A percentile compares a stretch with the other conserved stretches of the same genome.
These are phyloP conservation scores for Bolinopsis microptera DNA, from an alignment of 37 sponge, comb jelly and placozoan species.

Conservation along the genomic window DNA sequence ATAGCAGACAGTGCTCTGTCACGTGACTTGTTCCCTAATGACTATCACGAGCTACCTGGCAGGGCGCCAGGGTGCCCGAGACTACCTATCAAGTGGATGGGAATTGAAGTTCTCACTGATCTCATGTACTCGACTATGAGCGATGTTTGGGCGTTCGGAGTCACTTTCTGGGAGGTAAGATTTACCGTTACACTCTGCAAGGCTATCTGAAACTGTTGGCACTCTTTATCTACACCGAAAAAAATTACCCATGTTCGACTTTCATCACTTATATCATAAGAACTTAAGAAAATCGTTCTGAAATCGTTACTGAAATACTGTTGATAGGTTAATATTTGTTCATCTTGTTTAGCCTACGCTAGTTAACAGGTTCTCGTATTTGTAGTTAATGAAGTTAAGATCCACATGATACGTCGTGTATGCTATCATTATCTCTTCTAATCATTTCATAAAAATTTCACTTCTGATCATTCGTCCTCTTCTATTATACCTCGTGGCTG, in stretches of 20 bases:
- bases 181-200: too few species aligned
- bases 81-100: slow-evolving; percentile 54
- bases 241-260: too few species aligned
- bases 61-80: background rate
- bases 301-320: too few species aligned
- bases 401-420: background rate
- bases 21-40: slow-evolving; percentile 51
- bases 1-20: slow-evolving; percentile 49
- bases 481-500: too few species aligned
- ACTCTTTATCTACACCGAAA: too few species aligned
- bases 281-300: too few species aligned
- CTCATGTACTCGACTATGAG: slow-evolving; percentile 55
- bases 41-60: slow-evolving; percentile 41
- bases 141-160: slow-evolving; percentile 42
- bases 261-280: too few species aligned
- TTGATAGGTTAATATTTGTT: background rate
- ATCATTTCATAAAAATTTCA: too few species aligned
- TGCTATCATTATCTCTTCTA: background rate
- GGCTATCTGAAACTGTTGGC: too few species aligned
- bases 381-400: background rate
- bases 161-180: slow-evolving; percentile 53
- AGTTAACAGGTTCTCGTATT: background rate
- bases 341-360: background rate
- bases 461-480: too few species aligned
- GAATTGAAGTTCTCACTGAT: background rate